Evolutionary conservation across 2,888 invertebrate genomes (phyloP).

Genomic region (Resseliella maxima): DNA sequence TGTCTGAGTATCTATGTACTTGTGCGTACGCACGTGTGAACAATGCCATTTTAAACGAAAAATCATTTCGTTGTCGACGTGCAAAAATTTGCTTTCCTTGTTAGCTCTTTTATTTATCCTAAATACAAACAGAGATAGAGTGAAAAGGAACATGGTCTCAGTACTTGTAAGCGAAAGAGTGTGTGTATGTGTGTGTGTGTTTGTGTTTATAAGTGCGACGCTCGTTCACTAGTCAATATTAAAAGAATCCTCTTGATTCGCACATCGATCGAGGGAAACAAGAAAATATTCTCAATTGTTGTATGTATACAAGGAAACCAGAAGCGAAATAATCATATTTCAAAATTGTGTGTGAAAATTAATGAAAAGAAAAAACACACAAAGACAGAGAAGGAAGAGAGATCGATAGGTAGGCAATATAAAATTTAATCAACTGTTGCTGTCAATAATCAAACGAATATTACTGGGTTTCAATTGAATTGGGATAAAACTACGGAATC

Average conservation of each 20-base stretch:
- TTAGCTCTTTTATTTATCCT: conserved; percentile 47
- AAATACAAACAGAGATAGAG: too few species aligned
- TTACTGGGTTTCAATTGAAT: neutral
- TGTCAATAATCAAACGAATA: neutral
- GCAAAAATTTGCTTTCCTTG: neutral
- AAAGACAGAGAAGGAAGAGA: too few species aligned
- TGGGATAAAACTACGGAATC: conserved; percentile 13
- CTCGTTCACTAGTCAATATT: neutral
- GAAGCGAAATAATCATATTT: conserved; percentile 30
- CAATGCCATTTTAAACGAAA: conserved; percentile 31
- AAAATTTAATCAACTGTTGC: conserved; percentile 22
- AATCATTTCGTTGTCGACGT: neutral
- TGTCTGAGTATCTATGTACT: conserved; percentile 21
- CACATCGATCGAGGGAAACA: neutral
- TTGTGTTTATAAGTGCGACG: neutral
- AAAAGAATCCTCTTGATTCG: conserved; percentile 14
- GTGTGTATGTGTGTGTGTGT: neutral
- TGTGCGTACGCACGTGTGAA: conserved; percentile 51
- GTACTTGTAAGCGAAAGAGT: too few species aligned
- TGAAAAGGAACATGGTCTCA: too few species aligned
- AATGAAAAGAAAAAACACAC: neutral
- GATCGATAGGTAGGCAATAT: neutral
- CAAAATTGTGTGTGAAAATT: neutral
- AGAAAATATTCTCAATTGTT: neutral
- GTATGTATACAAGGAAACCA: neutral